Base-by-base conservation (phyloP, 2,797 vertebrate species). In the Lindbergichthys nudifrons region DNA sequence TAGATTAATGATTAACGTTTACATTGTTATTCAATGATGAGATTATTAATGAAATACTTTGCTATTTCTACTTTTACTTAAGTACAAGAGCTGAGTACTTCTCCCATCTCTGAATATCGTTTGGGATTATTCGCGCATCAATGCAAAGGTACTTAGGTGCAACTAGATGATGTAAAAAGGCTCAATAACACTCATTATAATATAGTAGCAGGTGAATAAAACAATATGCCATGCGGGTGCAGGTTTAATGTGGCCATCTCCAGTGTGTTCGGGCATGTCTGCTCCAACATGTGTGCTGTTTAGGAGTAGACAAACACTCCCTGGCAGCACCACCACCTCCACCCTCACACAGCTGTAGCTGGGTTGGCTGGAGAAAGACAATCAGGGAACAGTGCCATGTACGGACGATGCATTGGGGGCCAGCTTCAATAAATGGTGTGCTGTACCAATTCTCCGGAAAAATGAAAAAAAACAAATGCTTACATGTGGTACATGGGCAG, bases 371-470 rank as follows among this genome's bases (percentile, higher is more conserved):
- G 46, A 66, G 8, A 30, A 32, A 60, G 70, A 65, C 76, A 69
- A 72, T 62, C 65, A 70, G 71, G 79, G 67, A 70, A 45, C 58
- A 13, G 7, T 43, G 75, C 77, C 66, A 83, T 46, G 78, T 77
- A 69, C 81, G 70, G 73, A 82, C 67, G 75, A 45, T 75, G 80
- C 73, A 63, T 53, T 51, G 46, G 62, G 32, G 51, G 36, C 21
- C 42, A 58, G 61, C 53, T 80, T 65, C 43, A 70, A 76, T 63
- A 15, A 48, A 32, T 52, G 32, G 43, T 65, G 58, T 51, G 48
- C 32, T 66, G 71, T 63, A 56, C 21, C 53, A 36, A 19, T 70
- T 39, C 73, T 62, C 46, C 67, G 32, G 46, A 50, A 32, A 62
- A 30, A 50, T 52, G n/a, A 19, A 23, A 11, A 56, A 15, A 16